phyloP scores from a whole-genome alignment of 2,888 invertebrate species.

The Chymomyza amoena region DNA sequence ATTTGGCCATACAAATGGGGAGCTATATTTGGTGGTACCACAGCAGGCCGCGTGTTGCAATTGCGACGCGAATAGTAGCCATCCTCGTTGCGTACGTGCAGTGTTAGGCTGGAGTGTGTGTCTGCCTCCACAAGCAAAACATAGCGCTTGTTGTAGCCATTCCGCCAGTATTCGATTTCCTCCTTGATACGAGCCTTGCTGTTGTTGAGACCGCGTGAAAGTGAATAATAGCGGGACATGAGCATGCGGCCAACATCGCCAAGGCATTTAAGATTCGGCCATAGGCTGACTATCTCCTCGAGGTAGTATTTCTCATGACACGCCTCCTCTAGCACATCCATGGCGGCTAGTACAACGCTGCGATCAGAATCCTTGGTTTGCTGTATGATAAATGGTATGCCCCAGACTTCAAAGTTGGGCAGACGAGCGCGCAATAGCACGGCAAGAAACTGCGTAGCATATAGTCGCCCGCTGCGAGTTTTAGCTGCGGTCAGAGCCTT shows the following conservation, averaged over 20 bases:
- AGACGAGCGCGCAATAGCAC: slow-evolving; percentile 88
- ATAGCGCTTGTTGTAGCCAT: slow-evolving; percentile 88
- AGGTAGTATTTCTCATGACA: slow-evolving; percentile 91
- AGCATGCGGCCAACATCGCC: slow-evolving; percentile 90
- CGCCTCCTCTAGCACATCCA: slow-evolving; percentile 94
- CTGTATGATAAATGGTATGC: slow-evolving; percentile 89
- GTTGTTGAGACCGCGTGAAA: slow-evolving; percentile 84
- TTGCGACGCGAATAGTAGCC: slow-evolving; percentile 86
- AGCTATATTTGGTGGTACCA: slow-evolving; percentile 79
- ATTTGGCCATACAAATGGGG: slow-evolving; percentile 93
- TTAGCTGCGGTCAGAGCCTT: slow-evolving; percentile 76
- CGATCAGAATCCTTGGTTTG: slow-evolving; percentile 92
- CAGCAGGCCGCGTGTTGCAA: slow-evolving; percentile 81
- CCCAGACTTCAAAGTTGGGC: slow-evolving; percentile 90
- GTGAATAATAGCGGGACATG: slow-evolving; percentile 87
- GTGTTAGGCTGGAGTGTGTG: slow-evolving; percentile 91
- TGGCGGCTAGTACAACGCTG: slow-evolving; percentile 88
- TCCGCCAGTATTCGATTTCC: slow-evolving; percentile 89
- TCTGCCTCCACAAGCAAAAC: slow-evolving; percentile 93
- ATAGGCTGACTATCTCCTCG: slow-evolving; percentile 86
- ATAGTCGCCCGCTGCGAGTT: slow-evolving; percentile 84
- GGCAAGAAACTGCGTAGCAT: slow-evolving; percentile 94
- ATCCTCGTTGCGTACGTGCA: slow-evolving; percentile 89
- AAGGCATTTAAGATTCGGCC: slow-evolving; percentile 84
- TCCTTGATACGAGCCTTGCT: slow-evolving; percentile 84